Evolutionary conservation across 2,113 vertebrate genomes (phyloP), one percentile per base, ranked within the genome.

Genomic region (Polyodon spathula): DNA sequence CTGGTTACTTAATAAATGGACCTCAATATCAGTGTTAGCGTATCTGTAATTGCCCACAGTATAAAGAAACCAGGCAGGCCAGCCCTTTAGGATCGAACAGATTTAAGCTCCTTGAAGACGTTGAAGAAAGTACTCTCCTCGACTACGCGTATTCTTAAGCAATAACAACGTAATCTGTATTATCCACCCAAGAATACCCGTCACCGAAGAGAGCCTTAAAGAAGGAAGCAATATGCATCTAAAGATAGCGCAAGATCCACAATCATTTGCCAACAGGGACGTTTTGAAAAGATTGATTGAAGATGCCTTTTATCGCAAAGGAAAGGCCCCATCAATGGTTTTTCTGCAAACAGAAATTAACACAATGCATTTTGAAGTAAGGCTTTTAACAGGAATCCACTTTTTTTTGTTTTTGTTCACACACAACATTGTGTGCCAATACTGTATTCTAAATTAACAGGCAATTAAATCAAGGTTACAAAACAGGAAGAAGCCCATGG

Each of bases 121-220:
- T 87, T 85, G 95, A 90, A 89, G 95, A 91, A 84, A 86, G 88
- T 92, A 98, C 96, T 96, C 95, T 97, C 96, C 95, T 98, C 96
- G 93, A 98, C 96, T 99, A 98, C 96, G 95, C 95, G 95, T 98
- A 99, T 99, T 98, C 96, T 98, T 98, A 98, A 98, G 96, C 96
- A 98, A 98, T 97, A 98, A 98, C 96, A 98, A 98, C 96, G 95
- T 95, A 93, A 97, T 97, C 95, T 94, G 95, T 98, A 99, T 98
- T 98, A 99, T 99, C 94, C 95, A 99, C 96, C 96, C 95, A 99
- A 99, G 96, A 99, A 99, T 99, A 99, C 96, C 95, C 96, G 96
- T 99, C 94, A 96, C 94, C 96, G 96, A 97, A 98, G 92, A 97
- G 95, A 99, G 93, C 91, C 93, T 89, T 86, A 88, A 73, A 81